Evolutionary conservation across 2,888 invertebrate species (phyloP).

Genomic region (Megaustenia siamemsis): DNA sequence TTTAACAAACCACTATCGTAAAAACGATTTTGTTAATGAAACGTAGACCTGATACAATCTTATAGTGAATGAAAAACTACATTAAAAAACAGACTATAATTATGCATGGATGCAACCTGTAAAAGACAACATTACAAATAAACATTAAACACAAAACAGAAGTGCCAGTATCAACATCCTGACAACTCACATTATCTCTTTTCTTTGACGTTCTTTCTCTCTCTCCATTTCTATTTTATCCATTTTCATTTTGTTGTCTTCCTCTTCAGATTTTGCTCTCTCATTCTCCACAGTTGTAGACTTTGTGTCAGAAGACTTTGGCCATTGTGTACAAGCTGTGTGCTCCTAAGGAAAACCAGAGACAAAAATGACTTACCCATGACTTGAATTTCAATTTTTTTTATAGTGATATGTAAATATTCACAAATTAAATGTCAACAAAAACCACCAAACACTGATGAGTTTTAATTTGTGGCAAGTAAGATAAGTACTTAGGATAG

Average conservation of each 20-base stretch:
- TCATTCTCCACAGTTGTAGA: constrained; percentile 36
- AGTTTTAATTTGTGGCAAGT: no score
- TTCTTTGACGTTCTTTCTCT: constrained; percentile 66
- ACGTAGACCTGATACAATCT: neutral
- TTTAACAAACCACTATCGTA: no score
- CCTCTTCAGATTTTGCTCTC: constrained; percentile 37
- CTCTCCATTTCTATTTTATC: constrained; percentile 60
- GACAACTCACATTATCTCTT: constrained; percentile 65
- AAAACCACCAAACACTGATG: no score
- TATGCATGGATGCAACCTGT: no score
- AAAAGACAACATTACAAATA: neutral
- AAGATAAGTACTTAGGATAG: no score
- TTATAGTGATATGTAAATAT: no score
- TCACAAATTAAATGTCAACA: no score
- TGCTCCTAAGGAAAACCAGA: constrained; percentile 37
- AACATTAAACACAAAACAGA: neutral
- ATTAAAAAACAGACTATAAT: no score
- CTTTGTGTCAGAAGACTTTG: neutral
- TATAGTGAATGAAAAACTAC: neutral
- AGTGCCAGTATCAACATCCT: neutral
- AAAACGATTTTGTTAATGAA: constrained; percentile 63
- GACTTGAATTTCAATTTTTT: no score
- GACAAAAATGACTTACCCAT: no score
- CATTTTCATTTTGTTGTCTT: constrained; percentile 47
- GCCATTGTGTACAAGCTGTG: neutral